These are phyloP conservation scores for Pachydiplax longipennis DNA, from an alignment of 2,888 invertebrate genomes.

Conservation along the genomic window DNA sequence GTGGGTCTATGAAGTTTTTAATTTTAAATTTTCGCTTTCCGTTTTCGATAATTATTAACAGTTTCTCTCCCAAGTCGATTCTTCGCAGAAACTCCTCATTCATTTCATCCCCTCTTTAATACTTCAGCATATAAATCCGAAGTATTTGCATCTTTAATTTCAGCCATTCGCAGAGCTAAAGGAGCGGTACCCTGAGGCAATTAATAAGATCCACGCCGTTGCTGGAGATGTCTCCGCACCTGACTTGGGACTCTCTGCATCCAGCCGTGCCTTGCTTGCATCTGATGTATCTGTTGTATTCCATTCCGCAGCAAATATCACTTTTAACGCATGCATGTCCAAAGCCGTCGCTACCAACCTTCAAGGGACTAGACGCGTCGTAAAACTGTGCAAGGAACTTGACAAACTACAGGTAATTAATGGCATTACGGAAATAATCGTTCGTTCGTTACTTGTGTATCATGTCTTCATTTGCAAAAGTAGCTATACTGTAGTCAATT, in stretches of 20 bases:
- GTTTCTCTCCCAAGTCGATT: too few relatives aligned
- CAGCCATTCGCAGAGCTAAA: conserved; percentile 46
- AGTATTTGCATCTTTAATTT: background rate
- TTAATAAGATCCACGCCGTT: conserved; percentile 61
- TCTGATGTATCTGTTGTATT: conserved; percentile 61
- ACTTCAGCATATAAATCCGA: background rate
- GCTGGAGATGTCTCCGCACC: conserved; percentile 59
- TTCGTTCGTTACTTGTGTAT: too few relatives aligned
- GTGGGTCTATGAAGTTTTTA: too few relatives aligned
- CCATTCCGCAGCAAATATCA: conserved; percentile 70
- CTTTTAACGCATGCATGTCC: conserved; percentile 67
- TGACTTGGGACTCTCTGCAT: conserved; percentile 57
- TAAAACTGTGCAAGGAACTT: conserved; percentile 64
- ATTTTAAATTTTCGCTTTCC: too few relatives aligned
- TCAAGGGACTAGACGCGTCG: conserved; percentile 64
- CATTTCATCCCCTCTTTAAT: background rate
- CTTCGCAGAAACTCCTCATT: background rate
- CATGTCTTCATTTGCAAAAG: too few relatives aligned
- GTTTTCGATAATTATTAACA: too few relatives aligned
- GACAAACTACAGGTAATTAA: conserved; percentile 60
- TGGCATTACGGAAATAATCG: too few relatives aligned
- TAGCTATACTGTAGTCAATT: too few relatives aligned
- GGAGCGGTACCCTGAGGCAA: conserved; percentile 53
- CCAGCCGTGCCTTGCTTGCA: conserved; percentile 57
- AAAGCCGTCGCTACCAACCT: conserved; percentile 69